Evolutionary conservation across 2,113 vertebrate genomes (phyloP).

Genomic region (Lipotes vexillifer): DNA sequence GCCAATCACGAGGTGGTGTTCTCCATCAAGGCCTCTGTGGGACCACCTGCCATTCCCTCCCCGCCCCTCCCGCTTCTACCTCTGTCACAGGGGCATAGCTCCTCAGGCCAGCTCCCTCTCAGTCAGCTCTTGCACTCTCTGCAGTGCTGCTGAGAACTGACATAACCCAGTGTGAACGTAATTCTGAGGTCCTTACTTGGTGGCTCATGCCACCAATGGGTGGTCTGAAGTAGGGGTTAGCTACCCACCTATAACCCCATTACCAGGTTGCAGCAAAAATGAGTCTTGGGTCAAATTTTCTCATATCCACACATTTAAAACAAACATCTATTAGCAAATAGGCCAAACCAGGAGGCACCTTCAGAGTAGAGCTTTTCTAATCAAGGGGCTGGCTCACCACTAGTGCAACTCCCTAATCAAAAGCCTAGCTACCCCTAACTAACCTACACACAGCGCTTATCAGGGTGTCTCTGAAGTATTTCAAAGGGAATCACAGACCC

Average conservation of each 20-base stretch:
- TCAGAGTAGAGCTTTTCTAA: neutral
- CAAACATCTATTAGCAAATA: neutral
- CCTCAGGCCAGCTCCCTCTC: neutral
- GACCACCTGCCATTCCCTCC: too few relatives aligned
- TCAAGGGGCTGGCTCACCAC: neutral
- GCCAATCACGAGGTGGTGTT: neutral
- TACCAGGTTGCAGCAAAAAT: neutral
- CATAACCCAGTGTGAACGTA: neutral
- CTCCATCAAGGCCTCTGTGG: neutral
- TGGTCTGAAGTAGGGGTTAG: neutral
- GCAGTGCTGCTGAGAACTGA: neutral
- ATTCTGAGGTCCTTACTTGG: neutral
- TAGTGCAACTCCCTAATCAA: neutral
- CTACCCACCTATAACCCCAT: neutral
- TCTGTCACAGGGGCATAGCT: neutral
- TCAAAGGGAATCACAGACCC: neutral
- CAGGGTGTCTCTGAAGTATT: neutral
- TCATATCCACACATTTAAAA: neutral
- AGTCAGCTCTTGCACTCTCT: neutral
- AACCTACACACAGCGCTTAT: neutral
- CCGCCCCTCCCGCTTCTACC: rapidly evolving
- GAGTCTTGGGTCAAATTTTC: neutral
- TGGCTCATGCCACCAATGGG: neutral
- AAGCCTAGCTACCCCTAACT: neutral
- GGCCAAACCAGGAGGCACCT: neutral